Base-by-base conservation (phyloP, 2,113 vertebrate genomes). In the Motacilla alba region DNA sequence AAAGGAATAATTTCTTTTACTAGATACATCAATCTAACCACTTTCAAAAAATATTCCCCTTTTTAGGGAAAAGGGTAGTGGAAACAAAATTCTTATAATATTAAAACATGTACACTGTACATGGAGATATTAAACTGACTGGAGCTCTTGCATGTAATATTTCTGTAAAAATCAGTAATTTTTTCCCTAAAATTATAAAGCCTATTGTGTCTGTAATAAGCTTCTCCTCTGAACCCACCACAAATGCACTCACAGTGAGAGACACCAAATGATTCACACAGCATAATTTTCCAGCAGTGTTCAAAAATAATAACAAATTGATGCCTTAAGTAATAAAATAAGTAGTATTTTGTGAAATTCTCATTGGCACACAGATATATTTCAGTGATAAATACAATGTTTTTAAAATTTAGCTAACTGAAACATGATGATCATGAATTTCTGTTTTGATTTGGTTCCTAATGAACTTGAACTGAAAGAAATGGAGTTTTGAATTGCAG, bases 401-500 rank as follows among this genome's bases (percentile, higher is more conserved):
- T 53, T 49, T 94, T 73, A 22, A 67, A 83, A 87, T 81, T 90
- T 72, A 89, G 41, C 43, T 93, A 86, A 89, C 30, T 93, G 86
- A 96, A 97, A 96, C 76, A 84, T 96, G 90, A 94, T 96, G 94
- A 97, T 93, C 43, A 37, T 91, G 49, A 95, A 83, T 96, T 96
- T 97, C 86, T 92, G 80, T 75, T 95, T 94, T 96, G 93, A 94
- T 93, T 90, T 89, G 66, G 49, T 96, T 97, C 88, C 79, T 97
- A 97, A 96, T 95, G 92, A 94, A 78, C 93, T 88, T 64, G 43
- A 96, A 91, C 91, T 94, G 95, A 97, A 97, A 96, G n/a, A 93
- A 97, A 97, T 76, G 8, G 95, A 96, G 84, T 96, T 93, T 75
- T 94, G 91, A 97, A 97, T 83, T 93, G 46, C 81, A 72, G 20